A percentile compares a stretch with the other conserved stretches of the same genome.
Evolutionary conservation across 1,140 invertebrate species (phyloP).

Genomic region (Harlomillsia oculata): DNA sequence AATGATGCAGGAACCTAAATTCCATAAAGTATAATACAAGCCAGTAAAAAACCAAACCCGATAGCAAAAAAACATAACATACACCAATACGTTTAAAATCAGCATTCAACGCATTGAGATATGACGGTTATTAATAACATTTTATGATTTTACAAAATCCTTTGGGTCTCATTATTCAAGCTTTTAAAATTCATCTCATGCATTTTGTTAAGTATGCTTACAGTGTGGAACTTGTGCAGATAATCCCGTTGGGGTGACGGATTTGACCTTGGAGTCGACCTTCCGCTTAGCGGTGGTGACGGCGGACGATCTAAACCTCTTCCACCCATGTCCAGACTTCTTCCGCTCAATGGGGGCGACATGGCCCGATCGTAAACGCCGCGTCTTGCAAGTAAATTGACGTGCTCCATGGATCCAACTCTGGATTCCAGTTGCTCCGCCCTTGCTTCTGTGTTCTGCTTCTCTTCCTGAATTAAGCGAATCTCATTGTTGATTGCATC

Average conservation of each 20-base stretch:
- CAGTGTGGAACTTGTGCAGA: slow-evolving; percentile 73
- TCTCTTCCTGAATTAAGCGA: slow-evolving; percentile 94
- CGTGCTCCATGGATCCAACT: slow-evolving; percentile 87
- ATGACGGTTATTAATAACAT: no score
- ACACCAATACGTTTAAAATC: no score
- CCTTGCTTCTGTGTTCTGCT: slow-evolving; percentile 90
- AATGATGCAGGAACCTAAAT: slow-evolving; percentile 43
- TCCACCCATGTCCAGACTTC: slow-evolving; percentile 35
- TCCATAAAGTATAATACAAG: no score
- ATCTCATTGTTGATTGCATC: slow-evolving; percentile 99
- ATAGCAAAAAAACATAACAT: no score
- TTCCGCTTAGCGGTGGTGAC: slow-evolving; percentile 53
- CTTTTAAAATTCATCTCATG: no score
- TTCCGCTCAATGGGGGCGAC: slow-evolving; percentile 34
- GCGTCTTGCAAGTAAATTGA: slow-evolving; percentile 72
- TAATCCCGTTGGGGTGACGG: slow-evolving; percentile 67
- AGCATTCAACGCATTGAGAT: no score
- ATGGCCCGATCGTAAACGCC: slow-evolving; percentile 39
- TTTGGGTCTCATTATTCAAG: no score
- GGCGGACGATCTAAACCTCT: slow-evolving; percentile 42
- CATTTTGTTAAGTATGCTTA: no score
- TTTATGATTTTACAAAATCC: no score
- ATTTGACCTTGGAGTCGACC: slow-evolving; percentile 66
- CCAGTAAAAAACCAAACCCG: no score
- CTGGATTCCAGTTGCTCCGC: slow-evolving; percentile 95